Evolutionary conservation across 2,113 vertebrate genomes (phyloP).

Genomic region (Neotragus pygmaeus): DNA sequence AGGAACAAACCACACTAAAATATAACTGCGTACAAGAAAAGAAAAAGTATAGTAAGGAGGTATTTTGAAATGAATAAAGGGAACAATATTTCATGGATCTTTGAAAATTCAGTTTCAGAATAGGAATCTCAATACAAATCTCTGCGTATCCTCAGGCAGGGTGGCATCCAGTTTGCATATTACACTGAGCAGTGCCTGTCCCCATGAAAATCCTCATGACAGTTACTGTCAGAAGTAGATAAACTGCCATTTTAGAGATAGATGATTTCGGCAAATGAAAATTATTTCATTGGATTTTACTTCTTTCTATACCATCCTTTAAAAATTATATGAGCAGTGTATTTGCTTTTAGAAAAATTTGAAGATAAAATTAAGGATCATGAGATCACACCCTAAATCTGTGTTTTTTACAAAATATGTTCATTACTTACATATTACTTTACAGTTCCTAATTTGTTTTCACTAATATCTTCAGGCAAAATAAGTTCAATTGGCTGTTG

Average conservation of each 20-base stretch:
- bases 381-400: neutral
- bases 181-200: neutral
- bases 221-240: neutral
- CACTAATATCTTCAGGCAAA: neutral
- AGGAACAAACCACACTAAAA: neutral
- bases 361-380: neutral
- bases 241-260: neutral
- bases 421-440: neutral
- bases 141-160: neutral
- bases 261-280: conserved; percentile 14
- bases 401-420: neutral
- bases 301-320: neutral
- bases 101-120: neutral
- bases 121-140: neutral
- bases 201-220: neutral
- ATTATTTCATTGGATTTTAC: neutral
- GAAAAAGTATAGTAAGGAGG: neutral
- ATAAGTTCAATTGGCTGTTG: neutral
- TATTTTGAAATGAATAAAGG: neutral
- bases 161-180: neutral
- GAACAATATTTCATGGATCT: neutral
- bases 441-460: conserved; percentile 2
- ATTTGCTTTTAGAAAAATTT: neutral
- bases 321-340: neutral
- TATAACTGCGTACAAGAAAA: neutral